A percentile compares a stretch with the other conserved stretches of the same genome.
phyloP scores from a whole-genome alignment of 2,113 vertebrate species.

The Pollimyrus isidori region DNA sequence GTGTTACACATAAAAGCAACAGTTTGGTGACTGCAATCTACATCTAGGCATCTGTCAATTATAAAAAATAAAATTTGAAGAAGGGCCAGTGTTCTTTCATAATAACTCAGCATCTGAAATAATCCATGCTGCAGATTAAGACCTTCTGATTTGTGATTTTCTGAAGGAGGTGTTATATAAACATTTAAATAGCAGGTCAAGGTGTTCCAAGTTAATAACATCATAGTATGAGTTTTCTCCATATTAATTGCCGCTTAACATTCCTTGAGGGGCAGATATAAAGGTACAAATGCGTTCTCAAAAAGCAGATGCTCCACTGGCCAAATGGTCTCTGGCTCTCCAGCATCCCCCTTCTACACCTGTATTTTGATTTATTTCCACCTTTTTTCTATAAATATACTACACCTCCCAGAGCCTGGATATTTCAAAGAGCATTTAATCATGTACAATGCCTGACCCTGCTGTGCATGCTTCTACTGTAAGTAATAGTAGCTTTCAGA shows the following conservation, averaged over 20 bases:
- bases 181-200: not conserved
- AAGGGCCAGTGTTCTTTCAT: constrained; percentile 20
- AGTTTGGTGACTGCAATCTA: not conserved
- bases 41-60: not conserved
- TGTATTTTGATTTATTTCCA: not conserved
- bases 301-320: not conserved
- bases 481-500: not conserved
- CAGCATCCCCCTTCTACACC: not conserved
- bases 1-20: not conserved
- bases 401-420: not conserved
- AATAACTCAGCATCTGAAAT: constrained; percentile 33
- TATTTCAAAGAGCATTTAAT: not conserved
- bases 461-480: not conserved
- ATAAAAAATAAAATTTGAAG: constrained; percentile 10
- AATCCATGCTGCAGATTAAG: constrained; percentile 14
- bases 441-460: not conserved
- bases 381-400: not conserved
- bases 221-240: not conserved
- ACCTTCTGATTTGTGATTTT: not conserved
- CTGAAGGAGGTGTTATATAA: not conserved
- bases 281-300: not conserved
- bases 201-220: not conserved
- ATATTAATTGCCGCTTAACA: not conserved
- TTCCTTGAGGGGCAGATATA: not conserved
- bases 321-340: not conserved